phyloP scores from a whole-genome alignment of 2,797 vertebrate genomes.

The Otolemur crassicaudatus region DNA sequence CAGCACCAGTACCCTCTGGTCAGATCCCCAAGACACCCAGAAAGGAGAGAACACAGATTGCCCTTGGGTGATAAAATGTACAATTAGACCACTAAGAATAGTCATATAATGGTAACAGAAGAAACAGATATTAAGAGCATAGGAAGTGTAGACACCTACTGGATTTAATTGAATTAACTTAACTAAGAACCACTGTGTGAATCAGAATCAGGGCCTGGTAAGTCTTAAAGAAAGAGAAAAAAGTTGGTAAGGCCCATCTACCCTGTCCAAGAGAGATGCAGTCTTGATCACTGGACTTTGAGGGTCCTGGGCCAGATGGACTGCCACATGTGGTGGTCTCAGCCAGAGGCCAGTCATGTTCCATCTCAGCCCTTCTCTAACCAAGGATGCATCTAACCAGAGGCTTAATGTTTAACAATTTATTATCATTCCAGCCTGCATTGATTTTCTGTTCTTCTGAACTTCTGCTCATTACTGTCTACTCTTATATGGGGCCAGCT shows the following conservation, averaged over 20 bases:
- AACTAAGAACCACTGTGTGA: background rate
- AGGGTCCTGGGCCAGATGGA: background rate
- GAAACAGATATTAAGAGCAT: background rate
- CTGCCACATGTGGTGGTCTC: background rate
- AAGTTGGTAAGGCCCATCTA: background rate
- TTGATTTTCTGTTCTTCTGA: background rate
- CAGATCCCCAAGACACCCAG: background rate
- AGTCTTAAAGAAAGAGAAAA: background rate
- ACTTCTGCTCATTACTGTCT: background rate
- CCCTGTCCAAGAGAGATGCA: background rate
- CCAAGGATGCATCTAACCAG: background rate
- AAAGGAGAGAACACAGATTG: background rate
- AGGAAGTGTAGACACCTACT: background rate
- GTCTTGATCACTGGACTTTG: no score
- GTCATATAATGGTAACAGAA: background rate
- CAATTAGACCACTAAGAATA: background rate
- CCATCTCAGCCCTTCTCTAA: background rate
- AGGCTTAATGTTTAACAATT: background rate
- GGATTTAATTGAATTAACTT: background rate
- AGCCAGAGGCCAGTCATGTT: background rate
- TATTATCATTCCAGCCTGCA: background rate
- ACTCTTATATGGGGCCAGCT: background rate
- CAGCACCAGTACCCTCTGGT: background rate
- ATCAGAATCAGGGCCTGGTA: background rate
- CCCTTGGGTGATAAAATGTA: background rate